Percentiles rank a stretch among this genome's conserved stretches.
Conservation (phyloP, 2,888 invertebrate species). For the Conchocele bisecta region DNA sequence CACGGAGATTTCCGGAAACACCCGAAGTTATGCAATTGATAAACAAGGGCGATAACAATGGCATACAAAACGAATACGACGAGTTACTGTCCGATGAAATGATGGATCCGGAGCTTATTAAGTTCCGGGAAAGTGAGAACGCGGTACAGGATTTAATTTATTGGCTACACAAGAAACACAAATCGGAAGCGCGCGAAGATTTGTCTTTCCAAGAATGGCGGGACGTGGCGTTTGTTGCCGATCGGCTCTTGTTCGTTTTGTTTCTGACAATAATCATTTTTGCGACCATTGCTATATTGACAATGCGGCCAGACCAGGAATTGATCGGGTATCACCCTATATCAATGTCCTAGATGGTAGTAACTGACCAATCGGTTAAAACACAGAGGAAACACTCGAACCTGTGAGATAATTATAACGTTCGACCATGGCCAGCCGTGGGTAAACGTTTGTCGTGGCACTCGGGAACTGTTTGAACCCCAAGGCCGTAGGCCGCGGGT, state of each 20-base stretch:
- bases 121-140: constrained; percentile 55
- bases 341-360: too few species aligned
- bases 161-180: constrained; percentile 66
- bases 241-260: constrained; percentile 70
- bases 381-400: too few species aligned
- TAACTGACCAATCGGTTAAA: too few species aligned
- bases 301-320: constrained; percentile 66
- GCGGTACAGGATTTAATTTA: constrained; percentile 65
- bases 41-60: constrained; percentile 27
- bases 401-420: too few species aligned
- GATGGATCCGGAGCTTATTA: constrained; percentile 31
- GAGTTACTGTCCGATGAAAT: neutral
- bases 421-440: too few species aligned
- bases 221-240: constrained; percentile 74
- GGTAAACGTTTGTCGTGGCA: too few species aligned
- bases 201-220: constrained; percentile 73
- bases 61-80: constrained; percentile 11
- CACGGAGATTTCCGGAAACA: constrained; percentile 33
- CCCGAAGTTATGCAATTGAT: constrained; percentile 14
- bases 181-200: constrained; percentile 65
- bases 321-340: constrained; percentile 44
- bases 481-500: too few species aligned
- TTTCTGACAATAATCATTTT: constrained; percentile 70
- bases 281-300: constrained; percentile 69
- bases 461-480: too few species aligned